These are phyloP conservation scores for Zaprionus bogoriensis DNA, from an alignment of 2,888 invertebrate genomes.

Conservation along the genomic window DNA sequence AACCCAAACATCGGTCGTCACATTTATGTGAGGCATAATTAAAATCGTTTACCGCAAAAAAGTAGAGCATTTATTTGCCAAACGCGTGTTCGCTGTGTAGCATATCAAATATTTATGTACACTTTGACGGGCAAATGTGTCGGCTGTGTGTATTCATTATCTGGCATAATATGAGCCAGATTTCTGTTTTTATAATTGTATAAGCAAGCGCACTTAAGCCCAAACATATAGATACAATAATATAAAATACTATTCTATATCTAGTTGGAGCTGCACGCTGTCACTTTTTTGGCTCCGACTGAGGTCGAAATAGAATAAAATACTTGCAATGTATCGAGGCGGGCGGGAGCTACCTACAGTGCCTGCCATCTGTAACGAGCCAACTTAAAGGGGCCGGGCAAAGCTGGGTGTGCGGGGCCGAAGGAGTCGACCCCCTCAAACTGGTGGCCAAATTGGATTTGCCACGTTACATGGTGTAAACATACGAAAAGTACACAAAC, in stretches of 20 bases:
- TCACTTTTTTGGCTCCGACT: too few relatives aligned
- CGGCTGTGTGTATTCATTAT: background rate
- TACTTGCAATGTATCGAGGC: slow-evolving; percentile 16
- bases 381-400: slow-evolving; percentile 20
- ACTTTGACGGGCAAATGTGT: slow-evolving; percentile 16
- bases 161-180: too few relatives aligned
- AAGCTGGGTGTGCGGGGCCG: too few relatives aligned
- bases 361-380: slow-evolving; percentile 31
- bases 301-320: slow-evolving; percentile 18
- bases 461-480: slow-evolving; percentile 60
- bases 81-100: background rate
- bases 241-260: too few relatives aligned
- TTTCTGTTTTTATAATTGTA: too few relatives aligned
- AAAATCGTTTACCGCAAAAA: slow-evolving; percentile 38
- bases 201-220: too few relatives aligned
- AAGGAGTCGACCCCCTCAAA: background rate
- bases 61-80: background rate
- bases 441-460: slow-evolving; percentile 68
- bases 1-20: slow-evolving; percentile 37
- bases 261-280: too few relatives aligned
- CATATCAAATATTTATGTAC: slow-evolving; percentile 40
- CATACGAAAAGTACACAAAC: slow-evolving; percentile 53
- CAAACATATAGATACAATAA: too few relatives aligned
- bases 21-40: slow-evolving; percentile 65
- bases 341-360: slow-evolving; percentile 13